Percentiles rank a stretch among this genome's conserved stretches.
Conservation (phyloP, 1,140 invertebrate genomes). For the Holotrichia oblita region DNA sequence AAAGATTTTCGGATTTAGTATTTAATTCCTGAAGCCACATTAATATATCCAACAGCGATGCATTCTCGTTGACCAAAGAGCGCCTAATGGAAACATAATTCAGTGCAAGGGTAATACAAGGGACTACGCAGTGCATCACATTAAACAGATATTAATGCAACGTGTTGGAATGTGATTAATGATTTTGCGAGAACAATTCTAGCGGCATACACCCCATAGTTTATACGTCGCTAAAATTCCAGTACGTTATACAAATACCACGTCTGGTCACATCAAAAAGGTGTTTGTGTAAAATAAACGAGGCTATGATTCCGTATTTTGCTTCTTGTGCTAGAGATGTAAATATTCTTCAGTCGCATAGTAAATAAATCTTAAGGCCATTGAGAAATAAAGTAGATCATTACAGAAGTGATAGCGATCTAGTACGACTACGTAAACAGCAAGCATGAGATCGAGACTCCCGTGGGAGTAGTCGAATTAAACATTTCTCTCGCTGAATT, state of each 20-base stretch:
- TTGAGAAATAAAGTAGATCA: background rate
- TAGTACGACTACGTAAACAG: background rate
- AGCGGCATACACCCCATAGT: background rate
- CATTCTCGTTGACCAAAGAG: background rate
- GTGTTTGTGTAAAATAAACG: too few species aligned
- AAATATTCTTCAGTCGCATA: background rate
- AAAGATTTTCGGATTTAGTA: too few species aligned
- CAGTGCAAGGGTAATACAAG: background rate
- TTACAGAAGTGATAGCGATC: background rate
- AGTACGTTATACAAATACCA: too few species aligned
- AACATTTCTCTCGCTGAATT: slow-evolving; percentile 1
- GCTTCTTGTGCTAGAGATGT: too few species aligned
- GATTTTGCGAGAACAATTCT: background rate
- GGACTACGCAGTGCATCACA: background rate
- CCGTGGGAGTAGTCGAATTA: slow-evolving; percentile 1
- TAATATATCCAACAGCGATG: too few species aligned
- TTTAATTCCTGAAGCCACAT: too few species aligned
- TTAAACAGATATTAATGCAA: background rate
- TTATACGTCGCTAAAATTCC: too few species aligned
- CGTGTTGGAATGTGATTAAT: background rate
- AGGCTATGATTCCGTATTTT: too few species aligned
- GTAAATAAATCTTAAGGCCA: slow-evolving; percentile 5
- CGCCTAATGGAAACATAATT: background rate
- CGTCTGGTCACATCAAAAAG: too few species aligned
- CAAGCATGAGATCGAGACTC: background rate